Percentiles rank a stretch among this genome's conserved stretches.
Evolutionary conservation across 2,113 vertebrate species (phyloP).

Genomic region (Lagenorhynchus albirostris): DNA sequence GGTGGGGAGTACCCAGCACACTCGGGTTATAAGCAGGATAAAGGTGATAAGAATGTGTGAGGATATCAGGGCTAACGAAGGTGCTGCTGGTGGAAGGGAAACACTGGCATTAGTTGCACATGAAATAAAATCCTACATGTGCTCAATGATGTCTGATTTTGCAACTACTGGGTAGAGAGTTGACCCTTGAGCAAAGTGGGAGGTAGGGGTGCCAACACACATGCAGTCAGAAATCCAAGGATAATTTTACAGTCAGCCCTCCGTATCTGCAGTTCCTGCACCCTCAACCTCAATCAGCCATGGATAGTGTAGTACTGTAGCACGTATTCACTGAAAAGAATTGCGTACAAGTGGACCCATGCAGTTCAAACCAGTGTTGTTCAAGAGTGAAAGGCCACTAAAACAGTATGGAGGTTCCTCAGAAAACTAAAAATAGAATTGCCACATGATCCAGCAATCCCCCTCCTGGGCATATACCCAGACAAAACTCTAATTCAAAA

Average conservation of each 20-base stretch:
- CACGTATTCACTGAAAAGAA: too few relatives aligned
- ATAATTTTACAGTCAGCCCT: neutral
- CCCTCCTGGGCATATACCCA: neutral
- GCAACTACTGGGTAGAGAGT: neutral
- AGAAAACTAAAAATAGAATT: neutral
- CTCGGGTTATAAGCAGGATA: neutral
- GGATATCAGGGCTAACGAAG: neutral
- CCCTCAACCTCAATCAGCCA: neutral
- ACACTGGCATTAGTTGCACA: rapidly evolving
- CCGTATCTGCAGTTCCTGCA: neutral
- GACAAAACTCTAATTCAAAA: neutral
- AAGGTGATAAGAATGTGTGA: neutral
- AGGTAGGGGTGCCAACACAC: neutral
- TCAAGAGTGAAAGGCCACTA: neutral
- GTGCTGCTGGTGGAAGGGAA: neutral
- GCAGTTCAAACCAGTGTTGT: neutral
- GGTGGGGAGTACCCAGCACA: too few relatives aligned
- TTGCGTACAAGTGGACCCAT: neutral
- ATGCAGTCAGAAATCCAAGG: neutral
- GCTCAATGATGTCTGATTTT: neutral
- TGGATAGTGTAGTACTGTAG: neutral
- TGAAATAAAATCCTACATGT: neutral
- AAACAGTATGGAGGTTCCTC: neutral
- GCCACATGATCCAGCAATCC: neutral
- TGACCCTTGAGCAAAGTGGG: neutral